Conservation (phyloP, 2,888 invertebrate genomes). For the Morpho helenor region DNA sequence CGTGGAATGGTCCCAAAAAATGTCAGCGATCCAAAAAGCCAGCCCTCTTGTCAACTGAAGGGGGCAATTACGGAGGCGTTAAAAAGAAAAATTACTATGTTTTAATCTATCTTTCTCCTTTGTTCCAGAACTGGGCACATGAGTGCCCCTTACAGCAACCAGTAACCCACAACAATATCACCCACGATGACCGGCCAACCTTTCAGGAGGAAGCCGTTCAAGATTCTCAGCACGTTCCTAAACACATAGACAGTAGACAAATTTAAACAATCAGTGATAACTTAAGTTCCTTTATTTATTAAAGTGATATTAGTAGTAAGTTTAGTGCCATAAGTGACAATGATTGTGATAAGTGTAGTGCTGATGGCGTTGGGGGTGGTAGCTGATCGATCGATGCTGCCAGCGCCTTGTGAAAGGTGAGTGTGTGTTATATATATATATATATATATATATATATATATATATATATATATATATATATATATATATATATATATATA, state of each 20-base stretch:
- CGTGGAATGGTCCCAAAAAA: too few relatives aligned
- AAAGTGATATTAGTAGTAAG: conserved; percentile 63
- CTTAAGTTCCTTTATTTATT: conserved; percentile 44
- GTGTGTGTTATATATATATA: too few relatives aligned
- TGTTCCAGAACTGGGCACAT: conserved; percentile 57
- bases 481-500: too few relatives aligned
- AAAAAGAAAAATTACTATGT: too few relatives aligned
- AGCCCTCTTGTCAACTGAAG: too few relatives aligned
- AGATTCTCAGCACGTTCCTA: conserved; percentile 57
- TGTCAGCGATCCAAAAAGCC: too few relatives aligned
- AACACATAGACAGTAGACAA: conserved; percentile 55
- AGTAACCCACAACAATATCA: conserved; percentile 37
- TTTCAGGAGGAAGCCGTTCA: conserved; percentile 58
- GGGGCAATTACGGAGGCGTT: too few relatives aligned
- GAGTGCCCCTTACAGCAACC: conserved; percentile 35
- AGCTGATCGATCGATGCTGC: conserved; percentile 59
- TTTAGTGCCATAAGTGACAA: conserved; percentile 53
- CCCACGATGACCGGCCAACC: conserved; percentile 58
- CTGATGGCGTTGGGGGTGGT: conserved; percentile 39
- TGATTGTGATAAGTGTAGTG: conserved; percentile 48
- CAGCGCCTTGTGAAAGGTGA: conserved; percentile 79
- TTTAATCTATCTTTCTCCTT: conserved; percentile 24
- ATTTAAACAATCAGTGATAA: conserved; percentile 39
- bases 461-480: too few relatives aligned
- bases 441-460: too few relatives aligned